These are phyloP conservation scores for Varecia variegata DNA, from an alignment of 2,797 vertebrate species.

Conservation along the genomic window DNA sequence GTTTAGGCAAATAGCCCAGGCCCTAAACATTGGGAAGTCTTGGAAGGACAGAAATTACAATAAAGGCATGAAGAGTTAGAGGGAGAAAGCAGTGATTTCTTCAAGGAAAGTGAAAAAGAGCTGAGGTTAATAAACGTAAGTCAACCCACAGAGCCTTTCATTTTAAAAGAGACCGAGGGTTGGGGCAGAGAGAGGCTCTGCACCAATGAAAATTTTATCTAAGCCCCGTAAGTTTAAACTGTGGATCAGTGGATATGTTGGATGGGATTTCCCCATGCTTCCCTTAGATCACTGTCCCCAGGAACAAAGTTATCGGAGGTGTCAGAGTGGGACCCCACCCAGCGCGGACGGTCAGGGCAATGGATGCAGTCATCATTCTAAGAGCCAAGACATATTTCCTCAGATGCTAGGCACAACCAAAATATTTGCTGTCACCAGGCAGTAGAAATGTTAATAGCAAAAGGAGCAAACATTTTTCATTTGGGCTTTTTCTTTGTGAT, in stretches of 20 bases:
- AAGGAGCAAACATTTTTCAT: constrained; percentile 54
- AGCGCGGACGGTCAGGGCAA: neutral
- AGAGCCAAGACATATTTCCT: neutral
- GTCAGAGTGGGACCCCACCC: neutral
- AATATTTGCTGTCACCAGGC: neutral
- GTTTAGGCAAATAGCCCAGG: neutral
- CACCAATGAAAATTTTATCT: neutral
- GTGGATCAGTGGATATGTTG: neutral
- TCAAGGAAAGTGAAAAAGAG: neutral
- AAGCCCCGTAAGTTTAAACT: neutral
- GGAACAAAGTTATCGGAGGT: neutral
- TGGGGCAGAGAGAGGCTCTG: neutral
- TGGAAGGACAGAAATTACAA: neutral
- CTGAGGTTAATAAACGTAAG: neutral
- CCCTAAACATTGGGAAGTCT: neutral
- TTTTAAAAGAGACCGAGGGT: neutral
- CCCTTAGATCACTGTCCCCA: neutral
- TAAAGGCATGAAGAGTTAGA: neutral
- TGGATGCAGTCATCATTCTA: neutral
- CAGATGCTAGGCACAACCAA: neutral
- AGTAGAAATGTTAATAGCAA: constrained; percentile 54
- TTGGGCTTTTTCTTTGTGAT: constrained; percentile 62
- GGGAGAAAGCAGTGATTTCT: neutral
- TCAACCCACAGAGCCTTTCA: neutral
- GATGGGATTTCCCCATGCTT: neutral